Conservation (phyloP, 2,888 invertebrate species). For the Netelia fuscicornis region DNA sequence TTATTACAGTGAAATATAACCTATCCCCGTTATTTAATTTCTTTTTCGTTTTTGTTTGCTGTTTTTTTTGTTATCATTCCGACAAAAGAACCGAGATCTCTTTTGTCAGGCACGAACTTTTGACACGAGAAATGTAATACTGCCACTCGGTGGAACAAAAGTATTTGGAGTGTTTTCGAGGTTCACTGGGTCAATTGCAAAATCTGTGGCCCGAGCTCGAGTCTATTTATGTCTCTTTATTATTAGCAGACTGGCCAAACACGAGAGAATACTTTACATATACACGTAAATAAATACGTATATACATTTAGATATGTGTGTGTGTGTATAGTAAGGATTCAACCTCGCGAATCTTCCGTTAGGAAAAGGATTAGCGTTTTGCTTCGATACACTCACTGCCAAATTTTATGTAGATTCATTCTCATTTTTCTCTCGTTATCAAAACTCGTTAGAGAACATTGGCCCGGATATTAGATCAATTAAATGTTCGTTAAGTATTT, state of each 20-base stretch:
- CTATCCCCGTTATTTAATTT: neutral
- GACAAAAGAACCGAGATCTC: conserved; percentile 37
- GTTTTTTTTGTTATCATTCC: neutral
- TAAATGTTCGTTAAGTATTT: neutral
- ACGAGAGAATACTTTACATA: neutral
- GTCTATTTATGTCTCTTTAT: neutral
- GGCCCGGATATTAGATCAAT: neutral
- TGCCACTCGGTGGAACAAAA: neutral
- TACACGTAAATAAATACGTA: neutral
- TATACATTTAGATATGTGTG: neutral
- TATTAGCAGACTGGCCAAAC: neutral
- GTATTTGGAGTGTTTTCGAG: neutral
- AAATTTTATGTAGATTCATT: neutral
- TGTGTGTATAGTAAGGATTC: neutral
- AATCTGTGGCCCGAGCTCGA: conserved; percentile 3
- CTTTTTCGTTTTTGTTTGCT: neutral
- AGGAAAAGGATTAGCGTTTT: neutral
- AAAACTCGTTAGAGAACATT: neutral
- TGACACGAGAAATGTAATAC: neutral
- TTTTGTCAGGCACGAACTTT: conserved; percentile 47
- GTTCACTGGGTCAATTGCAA: conserved; percentile 23
- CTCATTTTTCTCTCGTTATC: neutral
- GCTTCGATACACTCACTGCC: neutral
- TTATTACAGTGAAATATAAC: conserved; percentile 7
- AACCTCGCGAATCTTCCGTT: neutral